These are phyloP conservation scores for Orgyia antiqua DNA, from an alignment of 2,888 invertebrate genomes.

Conservation along the genomic window DNA sequence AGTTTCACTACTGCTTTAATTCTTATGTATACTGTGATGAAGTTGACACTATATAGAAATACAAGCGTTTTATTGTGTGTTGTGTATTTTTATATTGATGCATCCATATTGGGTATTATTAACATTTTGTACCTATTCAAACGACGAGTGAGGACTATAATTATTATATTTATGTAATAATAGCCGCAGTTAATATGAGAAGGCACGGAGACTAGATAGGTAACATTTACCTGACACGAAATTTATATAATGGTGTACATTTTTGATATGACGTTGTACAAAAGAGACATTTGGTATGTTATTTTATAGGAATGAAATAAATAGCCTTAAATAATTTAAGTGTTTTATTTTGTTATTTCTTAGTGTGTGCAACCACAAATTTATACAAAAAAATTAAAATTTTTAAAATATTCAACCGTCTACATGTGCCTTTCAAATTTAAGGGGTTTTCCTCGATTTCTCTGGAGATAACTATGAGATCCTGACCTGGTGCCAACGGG, in stretches of 20 bases:
- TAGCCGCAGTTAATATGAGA: conserved; percentile 52
- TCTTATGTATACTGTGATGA: too few relatives aligned
- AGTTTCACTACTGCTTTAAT: too few relatives aligned
- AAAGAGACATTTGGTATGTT: conserved; percentile 80
- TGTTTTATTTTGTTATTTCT: conserved; percentile 38
- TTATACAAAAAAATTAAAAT: too few relatives aligned
- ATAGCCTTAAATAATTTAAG: conserved; percentile 71
- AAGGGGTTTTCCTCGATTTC: too few relatives aligned
- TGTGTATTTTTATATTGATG: conserved; percentile 25
- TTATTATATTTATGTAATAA: conserved; percentile 55
- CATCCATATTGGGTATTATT: conserved; percentile 36
- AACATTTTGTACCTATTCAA: conserved; percentile 52
- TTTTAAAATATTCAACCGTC: too few relatives aligned
- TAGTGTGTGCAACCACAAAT: too few relatives aligned
- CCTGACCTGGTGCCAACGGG: too few relatives aligned
- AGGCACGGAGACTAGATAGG: conserved; percentile 63
- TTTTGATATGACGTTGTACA: conserved; percentile 80
- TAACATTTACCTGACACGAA: conserved; percentile 76
- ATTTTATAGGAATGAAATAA: conserved; percentile 80
- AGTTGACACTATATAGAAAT: conserved; percentile 22
- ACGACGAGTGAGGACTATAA: conserved; percentile 66
- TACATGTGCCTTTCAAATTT: too few relatives aligned
- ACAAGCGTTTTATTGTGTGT: conserved; percentile 15
- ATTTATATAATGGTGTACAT: conserved; percentile 79
- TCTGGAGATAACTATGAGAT: too few relatives aligned